Evolutionary conservation across 2,797 vertebrate genomes (phyloP).

Genomic region (Coranthus polyacanthus): DNA sequence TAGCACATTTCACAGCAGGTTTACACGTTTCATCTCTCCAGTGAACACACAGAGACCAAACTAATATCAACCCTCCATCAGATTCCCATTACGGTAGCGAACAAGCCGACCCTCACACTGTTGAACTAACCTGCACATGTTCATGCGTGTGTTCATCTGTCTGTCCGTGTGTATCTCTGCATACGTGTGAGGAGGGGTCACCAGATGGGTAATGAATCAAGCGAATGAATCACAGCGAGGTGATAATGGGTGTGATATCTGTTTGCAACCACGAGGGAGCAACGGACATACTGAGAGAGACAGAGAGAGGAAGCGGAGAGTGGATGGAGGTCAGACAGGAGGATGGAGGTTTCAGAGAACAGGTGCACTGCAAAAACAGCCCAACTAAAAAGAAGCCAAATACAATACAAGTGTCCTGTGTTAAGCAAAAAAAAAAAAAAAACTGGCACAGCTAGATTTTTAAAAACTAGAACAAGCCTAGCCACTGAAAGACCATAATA

Average conservation of each 20-base stretch:
- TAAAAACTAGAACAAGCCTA: too few relatives aligned
- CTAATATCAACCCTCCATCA: not conserved
- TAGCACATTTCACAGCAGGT: not conserved
- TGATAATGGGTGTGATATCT: constrained; percentile 52
- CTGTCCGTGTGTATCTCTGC: constrained; percentile 3
- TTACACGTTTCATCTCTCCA: not conserved
- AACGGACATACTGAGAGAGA: not conserved
- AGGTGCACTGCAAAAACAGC: constrained; percentile 8
- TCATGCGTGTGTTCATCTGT: not conserved
- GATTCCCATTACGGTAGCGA: not conserved
- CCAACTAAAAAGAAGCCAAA: too few relatives aligned
- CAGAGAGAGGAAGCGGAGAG: not conserved
- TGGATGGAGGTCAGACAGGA: constrained; percentile 17
- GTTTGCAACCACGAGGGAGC: constrained; percentile 27
- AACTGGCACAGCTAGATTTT: too few relatives aligned
- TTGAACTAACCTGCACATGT: not conserved
- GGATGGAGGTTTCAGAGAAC: constrained; percentile 17
- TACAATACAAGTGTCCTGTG: too few relatives aligned
- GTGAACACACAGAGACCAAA: not conserved
- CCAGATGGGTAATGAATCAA: constrained; percentile 45
- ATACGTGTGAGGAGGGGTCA: constrained; percentile 46
- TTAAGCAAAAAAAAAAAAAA: too few relatives aligned
- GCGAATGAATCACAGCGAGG: constrained; percentile 40
- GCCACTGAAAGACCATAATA: too few relatives aligned
- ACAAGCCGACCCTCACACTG: not conserved